Evolutionary conservation across 2,797 vertebrate species (phyloP), one percentile per base, ranked within the genome.

Genomic region (Hemitrygon akajei): DNA sequence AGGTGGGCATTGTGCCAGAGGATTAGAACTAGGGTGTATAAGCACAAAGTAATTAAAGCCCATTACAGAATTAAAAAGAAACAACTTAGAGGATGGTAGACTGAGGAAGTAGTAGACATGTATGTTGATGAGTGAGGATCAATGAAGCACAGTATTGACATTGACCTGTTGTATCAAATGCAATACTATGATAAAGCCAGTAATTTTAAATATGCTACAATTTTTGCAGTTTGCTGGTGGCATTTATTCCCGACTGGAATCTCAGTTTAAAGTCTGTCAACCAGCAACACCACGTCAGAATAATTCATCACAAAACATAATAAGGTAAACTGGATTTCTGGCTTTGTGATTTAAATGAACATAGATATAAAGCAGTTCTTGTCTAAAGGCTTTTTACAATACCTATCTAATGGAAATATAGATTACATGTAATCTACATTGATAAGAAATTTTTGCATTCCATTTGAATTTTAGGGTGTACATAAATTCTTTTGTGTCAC

Each of bases 241-340:
- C 76, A 98, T 99, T 96, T 99, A 99, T 95, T 97, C 97, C 94
- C 97, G 97, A 94, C 96, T 99, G 11, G 98, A 99, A 96, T 97
- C 97, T 10, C 98, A 99, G 94, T 97, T 99, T 95, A 98, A 97
- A 95, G 97, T 96, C 91, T 94, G 96, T 0, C 96, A 96, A 2
- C 98, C 98, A 95, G 92, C 95, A 94, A 97, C 95, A 75, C 95
- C 96, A 47, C 96, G 97, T 94, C 98, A 97, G 92, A 97, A 94
- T 95, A 96, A 95, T 37, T 95, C 97, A 89, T 98, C 99, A 94
- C 99, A 98, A 96, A 98, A 96, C 40, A 95, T 96, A 3, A 47
- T 47, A 86, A 98, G 98, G 98, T 98, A 96, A 96, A 94, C 30
- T 34, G n/a, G 12, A 81, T 47, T 81, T 66, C 40, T 60, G n/a